Base-by-base conservation (phyloP, 2,888 invertebrate genomes). In the Cetonia aurata region DNA sequence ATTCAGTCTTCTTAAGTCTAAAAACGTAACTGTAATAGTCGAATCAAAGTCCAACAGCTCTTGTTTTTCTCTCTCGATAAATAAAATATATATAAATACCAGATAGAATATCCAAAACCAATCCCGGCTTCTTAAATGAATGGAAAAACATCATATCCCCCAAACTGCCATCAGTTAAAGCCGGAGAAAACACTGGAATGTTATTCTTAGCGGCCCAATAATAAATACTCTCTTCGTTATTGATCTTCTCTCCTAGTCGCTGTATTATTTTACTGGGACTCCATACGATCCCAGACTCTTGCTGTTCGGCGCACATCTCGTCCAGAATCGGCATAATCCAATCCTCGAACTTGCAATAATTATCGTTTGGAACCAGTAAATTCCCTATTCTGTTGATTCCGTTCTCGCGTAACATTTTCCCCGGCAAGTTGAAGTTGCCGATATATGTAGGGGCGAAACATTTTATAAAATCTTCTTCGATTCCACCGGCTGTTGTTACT, bases 121-220 rank as follows among this genome's bases (percentile, higher is more conserved):
- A 87, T 0, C 99, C 99, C 0, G 98, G 96, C 82, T 93, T 93
- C 77, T 92, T 93, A 82, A 92, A 97, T 0, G 98, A 96, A 85
- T 99, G 99, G 81, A 99, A 98, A 83, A 96, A 99, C 90, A 99
- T 71, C 98, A 99, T 99, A 82, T 99, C 99, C 0, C 99, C 98
- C 72, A 95, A 86, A 76, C 97, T 97, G 0, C 99, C 99, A 86
- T 99, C 99, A 0, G 99, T 99, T 72, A 99, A 86, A 0, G 98
- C 99, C 0, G 99, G 99, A 85, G 98, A 95, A 83, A 96, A 99
- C 0, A 99, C 93, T 0, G 99, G 99, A 81, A 99, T 99, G 80
- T 96, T 92, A 84, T 99, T 98, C 83, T 92, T 94, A 78, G 95
- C 93, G 13, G 98, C 96, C 98, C 98, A 99, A 80, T 98, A 98